Evolutionary conservation across 2,888 invertebrate genomes (phyloP).

Genomic region (Dryobotodes eremita): DNA sequence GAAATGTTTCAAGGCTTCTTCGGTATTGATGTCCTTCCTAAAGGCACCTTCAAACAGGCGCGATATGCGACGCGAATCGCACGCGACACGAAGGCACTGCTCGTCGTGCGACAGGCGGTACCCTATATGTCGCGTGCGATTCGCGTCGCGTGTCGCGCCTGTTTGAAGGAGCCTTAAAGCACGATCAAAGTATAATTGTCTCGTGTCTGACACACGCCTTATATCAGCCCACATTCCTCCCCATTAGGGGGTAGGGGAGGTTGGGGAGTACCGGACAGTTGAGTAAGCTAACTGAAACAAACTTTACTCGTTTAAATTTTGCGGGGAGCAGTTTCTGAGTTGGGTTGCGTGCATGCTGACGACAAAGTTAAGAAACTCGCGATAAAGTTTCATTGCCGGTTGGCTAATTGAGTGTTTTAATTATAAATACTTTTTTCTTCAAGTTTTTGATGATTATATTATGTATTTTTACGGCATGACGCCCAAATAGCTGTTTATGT

Average conservation of each 20-base stretch:
- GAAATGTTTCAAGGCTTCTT: constrained; percentile 62
- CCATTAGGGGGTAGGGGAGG: constrained; percentile 55
- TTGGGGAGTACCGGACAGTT: constrained; percentile 81
- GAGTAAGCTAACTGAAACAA: constrained; percentile 87
- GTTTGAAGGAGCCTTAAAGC: constrained; percentile 23
- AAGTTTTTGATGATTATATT: constrained; percentile 49
- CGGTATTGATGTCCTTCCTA: constrained; percentile 73
- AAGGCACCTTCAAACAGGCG: constrained; percentile 43
- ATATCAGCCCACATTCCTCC: constrained; percentile 75
- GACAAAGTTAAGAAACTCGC: constrained; percentile 81
- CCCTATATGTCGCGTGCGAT: too few species aligned
- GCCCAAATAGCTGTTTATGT: constrained; percentile 38
- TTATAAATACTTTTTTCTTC: constrained; percentile 68
- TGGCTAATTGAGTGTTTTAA: constrained; percentile 81
- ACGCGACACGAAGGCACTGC: too few species aligned
- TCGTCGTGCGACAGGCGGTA: too few species aligned
- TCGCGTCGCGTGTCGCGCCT: too few species aligned
- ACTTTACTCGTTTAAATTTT: constrained; percentile 91
- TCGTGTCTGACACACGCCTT: constrained; percentile 80
- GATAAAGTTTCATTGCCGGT: constrained; percentile 80
- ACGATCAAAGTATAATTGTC: constrained; percentile 80
- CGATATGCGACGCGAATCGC: too few species aligned
- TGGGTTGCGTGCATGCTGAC: constrained; percentile 83
- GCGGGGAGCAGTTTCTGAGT: constrained; percentile 83
- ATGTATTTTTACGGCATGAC: constrained; percentile 45